Evolutionary conservation across 2,797 vertebrate genomes (phyloP).

Genomic region (Aldrovandia affinis): DNA sequence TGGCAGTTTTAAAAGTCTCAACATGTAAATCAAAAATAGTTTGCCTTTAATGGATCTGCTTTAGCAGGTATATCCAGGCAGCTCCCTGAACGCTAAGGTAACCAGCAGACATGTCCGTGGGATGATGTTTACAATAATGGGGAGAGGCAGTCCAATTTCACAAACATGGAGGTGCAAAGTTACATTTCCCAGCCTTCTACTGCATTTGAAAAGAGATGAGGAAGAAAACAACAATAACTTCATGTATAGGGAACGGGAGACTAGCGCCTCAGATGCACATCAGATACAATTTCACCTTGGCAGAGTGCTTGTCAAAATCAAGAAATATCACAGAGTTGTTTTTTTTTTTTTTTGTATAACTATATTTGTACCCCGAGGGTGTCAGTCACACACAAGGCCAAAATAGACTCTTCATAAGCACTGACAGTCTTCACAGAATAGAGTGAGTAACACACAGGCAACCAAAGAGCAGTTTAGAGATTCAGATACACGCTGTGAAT

Average conservation of each 20-base stretch:
- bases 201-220: slow-evolving; percentile 79
- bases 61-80: slow-evolving; percentile 74
- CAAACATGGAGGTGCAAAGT: slow-evolving; percentile 72
- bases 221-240: slow-evolving; percentile 79
- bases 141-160: slow-evolving; percentile 85
- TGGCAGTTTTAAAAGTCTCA: slow-evolving; percentile 81
- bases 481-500: slow-evolving; percentile 48
- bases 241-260: slow-evolving; percentile 63
- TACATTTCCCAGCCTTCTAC: slow-evolving; percentile 68
- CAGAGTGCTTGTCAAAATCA: slow-evolving; percentile 75
- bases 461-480: slow-evolving; percentile 53
- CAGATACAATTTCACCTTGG: slow-evolving; percentile 74
- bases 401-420: slow-evolving; percentile 60
- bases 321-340: slow-evolving; percentile 69
- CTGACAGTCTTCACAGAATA: slow-evolving; percentile 55
- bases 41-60: slow-evolving; percentile 81
- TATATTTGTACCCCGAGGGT: slow-evolving; percentile 63
- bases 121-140: slow-evolving; percentile 85
- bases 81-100: slow-evolving; percentile 62
- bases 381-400: slow-evolving; percentile 62
- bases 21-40: slow-evolving; percentile 83
- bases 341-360: slow-evolving; percentile 58
- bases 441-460: slow-evolving; percentile 44
- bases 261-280: slow-evolving; percentile 63
- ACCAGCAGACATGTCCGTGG: slow-evolving; percentile 72